Base-by-base conservation (phyloP, 64 coral and sea anemone genomes). In the Acropora yongei region DNA sequence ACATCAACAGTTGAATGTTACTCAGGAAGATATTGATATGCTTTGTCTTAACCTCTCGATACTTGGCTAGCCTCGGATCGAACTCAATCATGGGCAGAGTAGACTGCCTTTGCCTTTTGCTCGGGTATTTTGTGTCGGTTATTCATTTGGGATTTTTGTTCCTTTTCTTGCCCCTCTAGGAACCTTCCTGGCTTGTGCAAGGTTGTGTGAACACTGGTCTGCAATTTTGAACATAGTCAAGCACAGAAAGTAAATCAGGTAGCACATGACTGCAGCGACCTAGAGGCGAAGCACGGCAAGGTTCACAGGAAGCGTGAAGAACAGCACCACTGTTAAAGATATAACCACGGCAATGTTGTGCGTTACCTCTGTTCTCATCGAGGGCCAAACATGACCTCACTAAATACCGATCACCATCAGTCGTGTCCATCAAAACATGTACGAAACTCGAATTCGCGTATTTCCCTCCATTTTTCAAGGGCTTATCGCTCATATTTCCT, bases 141-240 rank as follows among this genome's bases (percentile, higher is more conserved):
- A 80, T 4, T 4, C 44, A 41, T 47, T 63, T 9, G 30, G 91
- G 73, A 78, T 77, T 89, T 78, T 77, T 89, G 72, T 75, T 89
- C 44, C 87, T 77, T 78, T 89, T 89, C 75, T 78, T 89, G 51
- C 51, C 51, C 51, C 78, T 88, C 86, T 73, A 88, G 10, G 69
- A 72, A n/a, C 86, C 76, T 51, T 61, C 51, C 20, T 90, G 47
- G 41, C 88, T 90, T 90, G 75, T 90, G 74, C 88, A 90, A 7
- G 77, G 75, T 44, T 7, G 11, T 19, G 53, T 43, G 13, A 65
- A 14, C 6, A 18, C 44, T n/a, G 53, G 53, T 4, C 63, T 50
- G 14, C 72, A 16, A n/a, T 30, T 30, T 30, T 30, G 30, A 30
- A 30, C 30, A 30, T 30, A 30, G 30, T 30, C 30, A 30, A 30